phyloP scores from a whole-genome alignment of 2,888 invertebrate genomes.

The Sarcophaga rosellei region DNA sequence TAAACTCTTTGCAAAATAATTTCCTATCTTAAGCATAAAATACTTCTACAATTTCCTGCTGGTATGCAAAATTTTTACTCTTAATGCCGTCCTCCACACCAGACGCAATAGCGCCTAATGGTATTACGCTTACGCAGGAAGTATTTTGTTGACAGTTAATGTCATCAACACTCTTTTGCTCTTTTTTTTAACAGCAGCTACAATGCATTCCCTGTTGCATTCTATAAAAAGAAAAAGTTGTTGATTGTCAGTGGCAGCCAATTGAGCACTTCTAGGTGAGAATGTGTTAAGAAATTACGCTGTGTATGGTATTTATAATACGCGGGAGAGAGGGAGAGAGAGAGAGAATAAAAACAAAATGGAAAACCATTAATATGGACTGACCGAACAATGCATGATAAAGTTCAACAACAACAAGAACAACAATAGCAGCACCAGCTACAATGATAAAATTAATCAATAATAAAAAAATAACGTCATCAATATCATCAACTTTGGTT shows the following conservation, averaged over 20 bases:
- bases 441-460: slow-evolving; percentile 45
- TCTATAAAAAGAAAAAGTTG: not conserved
- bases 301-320: not conserved
- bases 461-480: slow-evolving; percentile 58
- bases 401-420: slow-evolving; percentile 37
- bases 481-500: slow-evolving; percentile 50
- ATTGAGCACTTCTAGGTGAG: not conserved
- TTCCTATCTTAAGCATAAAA: too few relatives aligned
- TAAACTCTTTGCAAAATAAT: too few relatives aligned
- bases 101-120: not conserved
- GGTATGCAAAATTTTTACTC: too few relatives aligned
- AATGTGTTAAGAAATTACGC: not conserved
- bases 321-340: too few relatives aligned
- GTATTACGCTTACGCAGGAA: not conserved
- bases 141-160: not conserved
- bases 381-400: not conserved
- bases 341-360: not conserved
- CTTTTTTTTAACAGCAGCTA: not conserved
- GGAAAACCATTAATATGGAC: slow-evolving; percentile 8
- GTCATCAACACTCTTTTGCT: not conserved
- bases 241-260: not conserved
- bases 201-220: not conserved
- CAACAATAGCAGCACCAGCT: slow-evolving; percentile 61
- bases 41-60: too few relatives aligned
- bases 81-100: too few relatives aligned